These are phyloP conservation scores for Rhadinocentrus ornatus DNA, from an alignment of 2,797 vertebrate genomes.

Conservation along the genomic window DNA sequence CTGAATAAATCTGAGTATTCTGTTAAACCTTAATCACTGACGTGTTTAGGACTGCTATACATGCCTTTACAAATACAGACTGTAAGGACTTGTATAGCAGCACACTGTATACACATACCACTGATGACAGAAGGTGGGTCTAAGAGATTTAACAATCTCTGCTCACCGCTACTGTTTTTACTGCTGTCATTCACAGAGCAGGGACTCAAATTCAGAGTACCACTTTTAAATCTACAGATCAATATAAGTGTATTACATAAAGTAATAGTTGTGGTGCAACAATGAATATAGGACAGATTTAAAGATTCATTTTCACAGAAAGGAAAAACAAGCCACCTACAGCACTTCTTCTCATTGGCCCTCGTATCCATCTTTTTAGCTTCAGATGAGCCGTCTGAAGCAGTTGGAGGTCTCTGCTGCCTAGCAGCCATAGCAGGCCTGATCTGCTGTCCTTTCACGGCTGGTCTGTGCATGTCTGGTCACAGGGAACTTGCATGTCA, in stretches of 20 bases:
- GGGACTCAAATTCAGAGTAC: no score
- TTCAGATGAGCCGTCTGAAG: constrained; percentile 44
- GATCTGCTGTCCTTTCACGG: constrained; percentile 24
- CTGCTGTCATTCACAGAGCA: constrained; percentile 5
- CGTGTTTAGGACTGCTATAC: constrained; percentile 1
- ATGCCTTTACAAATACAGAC: constrained; percentile 8
- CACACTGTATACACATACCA: not conserved
- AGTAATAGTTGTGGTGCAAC: not conserved
- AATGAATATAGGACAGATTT: constrained; percentile 6
- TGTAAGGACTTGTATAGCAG: no score
- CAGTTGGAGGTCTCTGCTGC: constrained; percentile 41
- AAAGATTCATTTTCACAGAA: not conserved
- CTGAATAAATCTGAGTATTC: no score
- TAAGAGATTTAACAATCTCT: constrained; percentile 25
- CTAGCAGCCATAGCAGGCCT: constrained; percentile 59
- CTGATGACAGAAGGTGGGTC: constrained; percentile 4
- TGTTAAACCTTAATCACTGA: no score
- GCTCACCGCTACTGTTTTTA: not conserved
- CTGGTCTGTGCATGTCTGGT: constrained; percentile 20
- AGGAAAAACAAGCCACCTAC: constrained; percentile 64
- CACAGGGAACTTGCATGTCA: constrained; percentile 13
- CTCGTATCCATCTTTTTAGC: constrained; percentile 60
- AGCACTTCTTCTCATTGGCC: constrained; percentile 78
- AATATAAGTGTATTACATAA: constrained; percentile 6
- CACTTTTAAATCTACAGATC: not conserved